Evolutionary conservation across 2,888 invertebrate genomes (phyloP).

Genomic region (Rotaria macrura): DNA sequence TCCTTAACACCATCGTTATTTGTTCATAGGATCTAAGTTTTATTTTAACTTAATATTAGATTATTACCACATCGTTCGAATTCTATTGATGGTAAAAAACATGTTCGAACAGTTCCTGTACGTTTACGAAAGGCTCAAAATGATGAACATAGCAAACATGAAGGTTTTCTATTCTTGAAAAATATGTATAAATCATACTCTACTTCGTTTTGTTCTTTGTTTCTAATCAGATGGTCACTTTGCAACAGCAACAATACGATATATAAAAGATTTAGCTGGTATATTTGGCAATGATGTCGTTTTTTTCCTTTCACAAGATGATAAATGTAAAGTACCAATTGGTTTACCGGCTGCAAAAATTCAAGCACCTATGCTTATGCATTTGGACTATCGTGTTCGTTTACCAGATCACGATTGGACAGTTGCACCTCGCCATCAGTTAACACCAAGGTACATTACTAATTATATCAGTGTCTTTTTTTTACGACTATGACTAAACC

Average conservation of each 20-base stretch:
- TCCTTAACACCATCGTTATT: no score
- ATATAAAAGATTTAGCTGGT: constrained; percentile 39
- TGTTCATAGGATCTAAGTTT: no score
- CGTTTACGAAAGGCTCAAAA: constrained; percentile 15
- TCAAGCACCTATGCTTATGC: constrained; percentile 41
- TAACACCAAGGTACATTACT: constrained; percentile 37
- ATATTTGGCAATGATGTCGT: constrained; percentile 9
- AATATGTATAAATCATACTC: no score
- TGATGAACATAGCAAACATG: constrained; percentile 37
- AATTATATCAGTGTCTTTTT: constrained; percentile 34
- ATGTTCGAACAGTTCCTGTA: constrained; percentile 12
- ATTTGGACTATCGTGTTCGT: constrained; percentile 19
- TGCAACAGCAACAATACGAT: constrained; percentile 41
- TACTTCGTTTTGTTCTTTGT: no score
- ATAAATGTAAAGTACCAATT: constrained; percentile 37
- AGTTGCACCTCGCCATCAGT: constrained; percentile 40
- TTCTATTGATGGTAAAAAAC: constrained; percentile 7
- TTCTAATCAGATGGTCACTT: not conserved
- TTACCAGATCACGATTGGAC: constrained; percentile 34
- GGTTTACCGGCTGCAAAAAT: constrained; percentile 48
- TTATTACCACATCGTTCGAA: constrained; percentile 7
- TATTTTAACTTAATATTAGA: no score
- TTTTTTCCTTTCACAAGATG: constrained; percentile 17
- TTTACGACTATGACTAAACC: no score
- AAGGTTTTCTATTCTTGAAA: constrained; percentile 36